Base-by-base conservation (phyloP, 2,113 vertebrate genomes). In the Lagopus muta region DNA sequence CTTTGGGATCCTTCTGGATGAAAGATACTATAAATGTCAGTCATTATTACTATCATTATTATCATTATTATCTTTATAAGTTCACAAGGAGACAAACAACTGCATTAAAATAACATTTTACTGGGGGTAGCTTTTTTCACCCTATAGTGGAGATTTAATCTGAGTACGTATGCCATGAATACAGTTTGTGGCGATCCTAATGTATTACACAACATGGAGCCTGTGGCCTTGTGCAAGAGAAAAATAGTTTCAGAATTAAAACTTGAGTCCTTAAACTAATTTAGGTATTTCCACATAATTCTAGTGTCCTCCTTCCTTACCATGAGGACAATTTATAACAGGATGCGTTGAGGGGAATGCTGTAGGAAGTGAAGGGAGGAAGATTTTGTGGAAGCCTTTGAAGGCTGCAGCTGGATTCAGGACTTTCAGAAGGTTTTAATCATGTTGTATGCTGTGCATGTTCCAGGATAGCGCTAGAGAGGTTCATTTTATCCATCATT, bases 11-110 rank as follows among this genome's bases (percentile, higher is more conserved):
- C 50, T 94, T 94, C 64, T 92, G 82, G 19, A 85, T 93, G 75
- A 95, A 94, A 89, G 77, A 60, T 84, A 55, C 71, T 92, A 47
- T 79, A 89, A 92, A 57, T 90, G 94, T 94, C 94, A 93, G 89
- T 92, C 84, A 85, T 96, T 94, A 92, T 96, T 96, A 82, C 67
- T 82, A 84, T 90, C 69, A 86, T 94, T 91, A 89, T 79, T 89
- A 72, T 82, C 77, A 67, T 79, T 92, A 82, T 94, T 85, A 82
- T 58, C 90, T 75, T 78, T 90, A 27, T 50, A 87, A 66, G 81
- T 94, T 95, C 89, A 79, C 38, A 65, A 74, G 55, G 50, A 93
- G 82, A 92, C 64, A 93, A 92, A 92, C 54, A 93, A 32, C 14
- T 45, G n/a, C 11, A 14, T 40, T 77, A 57, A 45, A 88, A 74